Percentiles rank a stretch among this genome's conserved stretches.
phyloP scores from a whole-genome alignment of 1,140 invertebrate genomes.

The Daktulosphaira vitifoliae region DNA sequence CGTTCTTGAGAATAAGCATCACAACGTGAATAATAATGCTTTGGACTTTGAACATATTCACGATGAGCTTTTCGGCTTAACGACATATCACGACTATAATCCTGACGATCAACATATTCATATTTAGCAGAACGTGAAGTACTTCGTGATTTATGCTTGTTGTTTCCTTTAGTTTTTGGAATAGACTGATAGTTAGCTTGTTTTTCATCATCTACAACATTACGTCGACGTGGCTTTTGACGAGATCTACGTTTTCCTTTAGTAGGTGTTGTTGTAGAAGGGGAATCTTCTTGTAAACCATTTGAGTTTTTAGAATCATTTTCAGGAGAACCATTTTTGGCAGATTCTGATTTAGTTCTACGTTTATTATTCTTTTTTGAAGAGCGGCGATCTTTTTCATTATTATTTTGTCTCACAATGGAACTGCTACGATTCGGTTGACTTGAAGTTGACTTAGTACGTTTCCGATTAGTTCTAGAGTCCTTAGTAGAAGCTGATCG shows the following conservation, averaged over 20 bases:
- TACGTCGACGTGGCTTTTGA: slow-evolving; percentile 4
- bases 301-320: slow-evolving; percentile 7
- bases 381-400: neutral
- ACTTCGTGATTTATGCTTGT: slow-evolving; percentile 13
- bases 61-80: neutral
- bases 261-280: neutral
- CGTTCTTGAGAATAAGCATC: slow-evolving; percentile 15
- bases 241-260: slow-evolving; percentile 16
- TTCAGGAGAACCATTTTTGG: neutral
- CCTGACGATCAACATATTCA: slow-evolving; percentile 14
- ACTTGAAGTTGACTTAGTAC: slow-evolving; percentile 11
- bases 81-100: neutral
- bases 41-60: slow-evolving; percentile 6
- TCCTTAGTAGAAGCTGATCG: neutral
- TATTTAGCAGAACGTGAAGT: slow-evolving; percentile 8
- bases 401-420: neutral
- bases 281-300: neutral
- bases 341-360: slow-evolving; percentile 17
- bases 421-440: slow-evolving; percentile 4
- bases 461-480: neutral
- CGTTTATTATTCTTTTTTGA: slow-evolving; percentile 18
- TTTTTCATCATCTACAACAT: slow-evolving; percentile 4
- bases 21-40: slow-evolving; percentile 14
- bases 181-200: neutral
- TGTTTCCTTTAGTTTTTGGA: neutral